A percentile compares a stretch with the other conserved stretches of the same genome.
These are phyloP conservation scores for Papilio dardanus DNA, from an alignment of 1,140 invertebrate species.

Conservation along the genomic window DNA sequence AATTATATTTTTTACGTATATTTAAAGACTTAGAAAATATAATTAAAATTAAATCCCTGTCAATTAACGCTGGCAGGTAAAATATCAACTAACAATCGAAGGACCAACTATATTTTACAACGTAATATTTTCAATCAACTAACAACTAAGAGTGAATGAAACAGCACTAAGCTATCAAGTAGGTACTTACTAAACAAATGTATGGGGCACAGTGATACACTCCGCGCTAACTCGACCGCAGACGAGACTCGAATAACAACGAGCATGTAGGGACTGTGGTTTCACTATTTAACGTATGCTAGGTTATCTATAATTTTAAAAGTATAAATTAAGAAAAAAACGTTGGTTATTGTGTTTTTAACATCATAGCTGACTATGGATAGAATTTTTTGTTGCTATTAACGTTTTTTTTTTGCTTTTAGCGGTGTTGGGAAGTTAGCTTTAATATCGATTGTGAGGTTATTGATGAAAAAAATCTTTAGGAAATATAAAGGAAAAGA, in stretches of 20 bases:
- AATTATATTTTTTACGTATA: too few species aligned
- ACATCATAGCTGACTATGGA: neutral
- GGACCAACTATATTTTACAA: too few species aligned
- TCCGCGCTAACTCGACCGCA: constrained; percentile 63
- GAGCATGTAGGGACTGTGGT: constrained; percentile 50
- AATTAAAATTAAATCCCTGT: too few species aligned
- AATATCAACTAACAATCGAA: too few species aligned
- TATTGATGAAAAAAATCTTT: too few species aligned
- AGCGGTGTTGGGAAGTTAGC: too few species aligned
- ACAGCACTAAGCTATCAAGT: neutral
- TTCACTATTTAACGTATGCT: constrained; percentile 44
- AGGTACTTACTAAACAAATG: constrained; percentile 9
- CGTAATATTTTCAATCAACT: too few species aligned
- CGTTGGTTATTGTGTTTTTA: neutral
- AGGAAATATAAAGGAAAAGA: too few species aligned
- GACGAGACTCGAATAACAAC: constrained; percentile 68
- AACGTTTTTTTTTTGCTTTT: neutral
- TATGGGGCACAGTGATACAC: constrained; percentile 41
- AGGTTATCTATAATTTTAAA: neutral
- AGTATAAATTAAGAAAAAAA: neutral
- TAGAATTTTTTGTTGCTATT: neutral
- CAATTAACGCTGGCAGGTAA: too few species aligned
- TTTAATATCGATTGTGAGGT: too few species aligned
- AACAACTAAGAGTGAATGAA: neutral
- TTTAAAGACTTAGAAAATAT: too few species aligned